Percentiles rank a stretch among this genome's conserved stretches.
These are phyloP conservation scores for Vombatus ursinus DNA, from an alignment of 2,113 vertebrate genomes.

Conservation along the genomic window DNA sequence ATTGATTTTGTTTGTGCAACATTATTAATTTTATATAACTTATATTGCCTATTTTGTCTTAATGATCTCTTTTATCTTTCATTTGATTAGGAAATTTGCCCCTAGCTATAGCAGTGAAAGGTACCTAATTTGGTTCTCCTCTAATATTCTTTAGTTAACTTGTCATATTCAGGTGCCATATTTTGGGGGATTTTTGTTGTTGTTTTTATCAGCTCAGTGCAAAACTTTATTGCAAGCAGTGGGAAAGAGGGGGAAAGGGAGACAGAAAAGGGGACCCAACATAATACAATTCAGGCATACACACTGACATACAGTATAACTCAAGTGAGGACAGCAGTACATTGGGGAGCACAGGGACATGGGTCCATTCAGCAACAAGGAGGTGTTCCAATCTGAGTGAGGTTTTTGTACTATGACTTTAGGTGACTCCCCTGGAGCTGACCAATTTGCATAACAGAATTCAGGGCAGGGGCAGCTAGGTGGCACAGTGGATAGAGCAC, in stretches of 20 bases:
- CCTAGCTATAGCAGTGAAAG: not conserved
- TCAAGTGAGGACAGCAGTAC: not conserved
- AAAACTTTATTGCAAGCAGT: not conserved
- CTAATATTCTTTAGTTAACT: not conserved
- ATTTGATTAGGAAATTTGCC: not conserved
- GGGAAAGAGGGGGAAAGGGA: not conserved
- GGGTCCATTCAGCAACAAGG: not conserved
- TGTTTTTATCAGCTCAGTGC: not conserved
- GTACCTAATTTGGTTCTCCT: not conserved
- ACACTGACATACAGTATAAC: not conserved
- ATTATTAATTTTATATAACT: too few species aligned
- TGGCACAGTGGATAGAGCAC: too few species aligned
- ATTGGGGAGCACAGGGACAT: not conserved
- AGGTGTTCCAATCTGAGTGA: not conserved
- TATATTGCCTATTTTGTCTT: too few species aligned
- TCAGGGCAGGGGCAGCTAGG: too few species aligned
- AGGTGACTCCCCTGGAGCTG: not conserved
- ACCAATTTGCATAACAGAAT: not conserved
- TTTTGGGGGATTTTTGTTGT: too few species aligned
- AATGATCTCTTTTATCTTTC: too few species aligned
- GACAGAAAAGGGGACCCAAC: not conserved
- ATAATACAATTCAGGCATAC: not conserved
- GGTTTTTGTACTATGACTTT: not conserved
- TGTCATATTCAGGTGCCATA: not conserved
- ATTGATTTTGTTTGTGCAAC: too few species aligned